These are phyloP conservation scores for Anguilla megastoma DNA, from an alignment of 2,797 vertebrate genomes.

Conservation along the genomic window DNA sequence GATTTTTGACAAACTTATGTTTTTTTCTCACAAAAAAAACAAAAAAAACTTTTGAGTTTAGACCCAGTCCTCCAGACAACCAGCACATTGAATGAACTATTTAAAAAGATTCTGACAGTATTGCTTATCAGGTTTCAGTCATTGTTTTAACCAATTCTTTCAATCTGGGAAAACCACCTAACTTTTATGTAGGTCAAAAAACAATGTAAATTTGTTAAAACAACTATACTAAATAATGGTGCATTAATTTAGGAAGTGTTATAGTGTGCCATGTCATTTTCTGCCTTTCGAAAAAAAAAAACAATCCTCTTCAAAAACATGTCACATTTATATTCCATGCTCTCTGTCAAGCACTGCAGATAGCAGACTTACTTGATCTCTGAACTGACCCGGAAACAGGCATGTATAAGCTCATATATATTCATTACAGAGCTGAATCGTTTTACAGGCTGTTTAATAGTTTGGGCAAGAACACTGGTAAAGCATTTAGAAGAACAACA, in stretches of 20 bases:
- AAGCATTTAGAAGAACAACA: background rate
- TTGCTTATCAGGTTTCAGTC: too few relatives aligned
- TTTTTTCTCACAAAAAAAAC: background rate
- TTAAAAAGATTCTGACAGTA: too few relatives aligned
- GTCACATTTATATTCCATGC: background rate
- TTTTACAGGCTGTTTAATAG: constrained; percentile 5
- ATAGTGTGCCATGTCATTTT: background rate
- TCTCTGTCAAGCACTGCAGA: background rate
- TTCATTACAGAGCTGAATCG: background rate
- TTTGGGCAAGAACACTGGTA: background rate
- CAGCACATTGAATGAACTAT: background rate
- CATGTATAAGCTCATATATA: constrained; percentile 4
- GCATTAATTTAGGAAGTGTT: background rate
- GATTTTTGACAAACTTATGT: background rate
- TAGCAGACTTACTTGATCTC: background rate
- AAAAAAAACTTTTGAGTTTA: background rate
- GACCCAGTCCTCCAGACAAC: background rate
- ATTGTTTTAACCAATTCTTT: too few relatives aligned
- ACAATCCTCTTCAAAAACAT: background rate
- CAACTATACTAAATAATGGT: background rate
- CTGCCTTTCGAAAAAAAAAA: background rate
- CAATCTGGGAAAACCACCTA: too few relatives aligned
- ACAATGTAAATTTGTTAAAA: background rate
- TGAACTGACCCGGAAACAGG: constrained; percentile 9
- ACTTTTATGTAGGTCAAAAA: background rate